Conservation (phyloP, 2,113 vertebrate species). For the Numida meleagris region DNA sequence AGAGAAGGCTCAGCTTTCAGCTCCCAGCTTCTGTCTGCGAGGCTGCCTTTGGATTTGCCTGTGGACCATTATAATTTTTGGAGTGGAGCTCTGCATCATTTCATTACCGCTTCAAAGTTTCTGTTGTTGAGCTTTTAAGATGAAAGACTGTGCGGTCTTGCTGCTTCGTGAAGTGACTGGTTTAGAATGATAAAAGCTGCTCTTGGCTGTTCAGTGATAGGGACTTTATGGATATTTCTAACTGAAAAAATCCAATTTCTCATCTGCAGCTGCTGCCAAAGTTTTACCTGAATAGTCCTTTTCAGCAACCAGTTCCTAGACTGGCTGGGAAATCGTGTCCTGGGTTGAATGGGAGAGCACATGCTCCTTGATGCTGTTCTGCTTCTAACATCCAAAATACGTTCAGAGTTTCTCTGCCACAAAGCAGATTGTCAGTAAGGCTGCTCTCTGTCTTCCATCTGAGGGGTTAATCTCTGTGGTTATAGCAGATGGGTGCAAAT, state of each 20-base stretch:
- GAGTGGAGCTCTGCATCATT: slow-evolving; percentile 23
- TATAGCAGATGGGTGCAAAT: slow-evolving; percentile 40
- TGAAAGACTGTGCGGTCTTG: slow-evolving; percentile 45
- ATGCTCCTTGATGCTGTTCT: not conserved
- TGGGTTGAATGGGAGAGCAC: not conserved
- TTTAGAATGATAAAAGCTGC: slow-evolving; percentile 62
- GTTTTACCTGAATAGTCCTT: slow-evolving; percentile 31
- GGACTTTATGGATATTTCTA: slow-evolving; percentile 25
- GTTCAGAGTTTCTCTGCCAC: not conserved
- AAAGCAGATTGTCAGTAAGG: slow-evolving; percentile 14
- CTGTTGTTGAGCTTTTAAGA: slow-evolving; percentile 61
- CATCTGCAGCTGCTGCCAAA: not conserved
- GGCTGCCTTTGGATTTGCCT: slow-evolving; percentile 10
- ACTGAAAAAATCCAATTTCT: not conserved
- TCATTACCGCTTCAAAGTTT: slow-evolving; percentile 54
- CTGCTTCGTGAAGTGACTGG: slow-evolving; percentile 33
- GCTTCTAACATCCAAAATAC: not conserved
- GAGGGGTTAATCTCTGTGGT: slow-evolving; percentile 47
- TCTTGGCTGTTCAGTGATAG: slow-evolving; percentile 30
- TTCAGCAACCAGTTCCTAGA: not conserved
- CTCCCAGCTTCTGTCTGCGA: not conserved
- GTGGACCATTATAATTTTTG: slow-evolving; percentile 35
- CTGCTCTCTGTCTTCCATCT: not conserved
- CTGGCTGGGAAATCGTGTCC: not conserved
- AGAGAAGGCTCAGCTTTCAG: not conserved